Evolutionary conservation across 2,888 invertebrate genomes (phyloP).

Genomic region (Meteorus cinctellus): DNA sequence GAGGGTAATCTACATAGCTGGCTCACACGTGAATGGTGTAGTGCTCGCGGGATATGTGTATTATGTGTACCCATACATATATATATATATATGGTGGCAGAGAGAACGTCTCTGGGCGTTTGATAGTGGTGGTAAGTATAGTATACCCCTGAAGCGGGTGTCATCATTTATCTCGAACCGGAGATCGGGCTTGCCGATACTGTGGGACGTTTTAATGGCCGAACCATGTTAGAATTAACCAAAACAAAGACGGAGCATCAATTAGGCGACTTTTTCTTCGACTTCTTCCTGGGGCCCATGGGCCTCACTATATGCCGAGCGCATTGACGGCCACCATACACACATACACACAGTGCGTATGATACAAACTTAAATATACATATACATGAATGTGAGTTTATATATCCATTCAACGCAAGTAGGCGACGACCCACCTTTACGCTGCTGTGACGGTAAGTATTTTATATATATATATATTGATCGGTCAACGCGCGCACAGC

Average conservation of each 20-base stretch:
- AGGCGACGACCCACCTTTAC: slow-evolving; percentile 6
- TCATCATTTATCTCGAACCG: slow-evolving; percentile 77
- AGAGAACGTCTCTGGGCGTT: slow-evolving; percentile 24
- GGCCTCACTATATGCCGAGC: slow-evolving; percentile 41
- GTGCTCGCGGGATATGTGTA: slow-evolving; percentile 59
- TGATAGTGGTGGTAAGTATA: slow-evolving; percentile 69
- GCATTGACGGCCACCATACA: slow-evolving; percentile 17
- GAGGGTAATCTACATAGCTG: slow-evolving; percentile 5
- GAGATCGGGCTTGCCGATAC: slow-evolving; percentile 78
- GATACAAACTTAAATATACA: slow-evolving; percentile 9
- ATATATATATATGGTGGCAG: slow-evolving; percentile 13
- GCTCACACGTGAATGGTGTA: slow-evolving; percentile 15
- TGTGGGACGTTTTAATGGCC: slow-evolving; percentile 81
- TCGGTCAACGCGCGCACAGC: slow-evolving; percentile 20
- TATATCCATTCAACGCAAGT: background rate
- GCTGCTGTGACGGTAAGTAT: background rate
- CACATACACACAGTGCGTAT: slow-evolving; percentile 8
- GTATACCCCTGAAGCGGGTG: slow-evolving; percentile 74
- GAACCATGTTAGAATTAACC: slow-evolving; percentile 82
- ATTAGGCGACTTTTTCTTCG: slow-evolving; percentile 77
- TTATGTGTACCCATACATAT: background rate
- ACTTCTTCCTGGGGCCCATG: slow-evolving; percentile 58
- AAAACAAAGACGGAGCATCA: slow-evolving; percentile 83
- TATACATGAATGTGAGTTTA: background rate
- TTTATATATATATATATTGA: slow-evolving; percentile 4